Base-by-base conservation (phyloP, 2,113 vertebrate species). In the Pelecanoides urinatrix region DNA sequence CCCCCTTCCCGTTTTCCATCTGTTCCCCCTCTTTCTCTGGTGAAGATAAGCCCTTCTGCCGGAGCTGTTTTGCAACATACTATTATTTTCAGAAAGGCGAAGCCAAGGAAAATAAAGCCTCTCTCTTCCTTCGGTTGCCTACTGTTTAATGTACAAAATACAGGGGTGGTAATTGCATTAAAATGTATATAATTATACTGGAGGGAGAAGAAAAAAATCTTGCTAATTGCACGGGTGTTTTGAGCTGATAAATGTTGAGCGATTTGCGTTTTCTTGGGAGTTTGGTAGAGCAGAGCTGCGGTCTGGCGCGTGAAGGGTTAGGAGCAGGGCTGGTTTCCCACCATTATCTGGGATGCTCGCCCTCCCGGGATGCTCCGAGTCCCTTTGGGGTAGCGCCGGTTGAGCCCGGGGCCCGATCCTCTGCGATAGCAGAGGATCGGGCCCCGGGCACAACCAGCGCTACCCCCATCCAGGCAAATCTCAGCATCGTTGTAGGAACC, bases 131-230 rank as follows among this genome's bases (percentile, higher is more conserved):
- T 92, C 11, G 59, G 94, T 95, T 97, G 89, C 92, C 95, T 98
- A 93, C 96, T 94, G 94, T 97, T 97, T 98, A 97, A 98, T 97
- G 96, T 96, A 95, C 88, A 98, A 98, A 98, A 97, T 97, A 96
- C 62, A 94, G 97, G 95, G 94, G 94, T 97, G 90, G 32, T 98
- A 97, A 98, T 98, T 98, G 97, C 97, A 94, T 98, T 98, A 98
- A 97, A 97, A 98, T 62, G 36, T 97, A 95, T 98, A 92, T 98
- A 98, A 98, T 98, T 98, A 98, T 96, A 96, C 96, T 93, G 62
- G 81, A 97, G 93, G 87, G 93, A 87, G 44, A 22, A 4, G 30
- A 79, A 96, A 91, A 94, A 86, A 26, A 68, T 82, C 86, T 87
- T 96, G 78, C 97, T 98, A 98, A 98, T 98, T 98, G 98, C 94